Percentiles rank a stretch among this genome's conserved stretches.
Conservation (phyloP, 2,113 vertebrate genomes). For the Rousettus leschenaultii region DNA sequence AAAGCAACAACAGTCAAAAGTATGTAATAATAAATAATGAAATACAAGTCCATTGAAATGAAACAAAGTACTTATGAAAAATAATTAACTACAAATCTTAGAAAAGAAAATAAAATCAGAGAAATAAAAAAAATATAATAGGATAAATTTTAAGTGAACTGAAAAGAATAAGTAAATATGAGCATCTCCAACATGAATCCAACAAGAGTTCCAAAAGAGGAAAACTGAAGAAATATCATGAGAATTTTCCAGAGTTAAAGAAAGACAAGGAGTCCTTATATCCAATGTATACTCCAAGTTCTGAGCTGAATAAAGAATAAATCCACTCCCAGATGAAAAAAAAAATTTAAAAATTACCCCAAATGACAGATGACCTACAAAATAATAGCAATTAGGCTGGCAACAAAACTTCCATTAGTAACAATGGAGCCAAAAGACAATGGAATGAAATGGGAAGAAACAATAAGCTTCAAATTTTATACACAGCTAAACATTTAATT, state of each 20-base stretch:
- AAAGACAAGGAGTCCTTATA: not conserved
- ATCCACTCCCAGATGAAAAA: not conserved
- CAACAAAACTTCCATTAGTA: not conserved
- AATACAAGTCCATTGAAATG: not conserved
- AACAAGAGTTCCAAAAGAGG: not conserved
- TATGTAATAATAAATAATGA: not conserved
- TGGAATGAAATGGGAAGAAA: not conserved
- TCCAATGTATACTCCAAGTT: not conserved
- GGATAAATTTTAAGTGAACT: not conserved
- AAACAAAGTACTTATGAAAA: not conserved
- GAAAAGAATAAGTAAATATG: not conserved
- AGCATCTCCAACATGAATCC: not conserved
- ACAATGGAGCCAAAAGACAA: constrained; percentile 26
- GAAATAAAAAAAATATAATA: not conserved
- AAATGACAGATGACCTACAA: constrained; percentile 5
- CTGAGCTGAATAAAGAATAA: not conserved
- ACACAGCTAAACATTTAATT: constrained; percentile 34
- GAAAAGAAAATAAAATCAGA: not conserved
- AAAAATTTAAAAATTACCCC: not conserved
- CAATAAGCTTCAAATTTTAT: not conserved
- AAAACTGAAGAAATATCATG: not conserved
- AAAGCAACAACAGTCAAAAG: not conserved
- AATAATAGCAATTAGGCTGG: not conserved
- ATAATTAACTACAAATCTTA: not conserved
- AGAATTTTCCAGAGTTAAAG: not conserved